A percentile compares a stretch with the other conserved stretches of the same genome.
Evolutionary conservation across 2,113 vertebrate genomes (phyloP).

Genomic region (Salvelinus namaycush): DNA sequence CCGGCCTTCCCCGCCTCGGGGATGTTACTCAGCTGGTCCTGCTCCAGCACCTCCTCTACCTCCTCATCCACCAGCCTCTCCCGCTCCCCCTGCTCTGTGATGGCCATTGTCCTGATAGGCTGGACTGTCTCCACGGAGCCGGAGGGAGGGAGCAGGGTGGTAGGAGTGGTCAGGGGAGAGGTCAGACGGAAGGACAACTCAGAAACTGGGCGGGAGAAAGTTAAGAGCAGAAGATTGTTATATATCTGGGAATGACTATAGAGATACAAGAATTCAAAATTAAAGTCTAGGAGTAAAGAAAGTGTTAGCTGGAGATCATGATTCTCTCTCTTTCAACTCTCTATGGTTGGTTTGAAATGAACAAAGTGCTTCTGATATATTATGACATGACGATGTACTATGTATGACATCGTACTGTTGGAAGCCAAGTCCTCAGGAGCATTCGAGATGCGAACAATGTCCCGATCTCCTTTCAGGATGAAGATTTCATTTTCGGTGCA

Average conservation of each 20-base stretch:
- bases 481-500: conserved; percentile 95
- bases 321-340: no score
- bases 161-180: conserved; percentile 68
- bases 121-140: conserved; percentile 75
- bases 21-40: conserved; percentile 15
- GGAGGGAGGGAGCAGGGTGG: conserved; percentile 54
- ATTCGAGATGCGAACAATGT: conserved; percentile 90
- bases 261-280: no score
- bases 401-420: conserved; percentile 70
- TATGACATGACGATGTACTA: no score
- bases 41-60: conserved; percentile 34
- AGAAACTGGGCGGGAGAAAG: conserved; percentile 38
- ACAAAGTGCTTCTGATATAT: no score
- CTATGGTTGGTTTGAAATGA: no score
- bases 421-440: conserved; percentile 84
- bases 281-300: no score
- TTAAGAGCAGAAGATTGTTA: background rate
- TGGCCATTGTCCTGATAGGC: conserved; percentile 77
- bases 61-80: conserved; percentile 7
- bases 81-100: conserved; percentile 51
- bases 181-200: conserved; percentile 57
- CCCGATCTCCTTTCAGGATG: conserved; percentile 91
- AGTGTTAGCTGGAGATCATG: no score
- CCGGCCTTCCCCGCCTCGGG: conserved; percentile 29
- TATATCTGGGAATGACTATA: background rate